phyloP scores from a whole-genome alignment of 1,140 invertebrate genomes.

The Oppia nitens region DNA sequence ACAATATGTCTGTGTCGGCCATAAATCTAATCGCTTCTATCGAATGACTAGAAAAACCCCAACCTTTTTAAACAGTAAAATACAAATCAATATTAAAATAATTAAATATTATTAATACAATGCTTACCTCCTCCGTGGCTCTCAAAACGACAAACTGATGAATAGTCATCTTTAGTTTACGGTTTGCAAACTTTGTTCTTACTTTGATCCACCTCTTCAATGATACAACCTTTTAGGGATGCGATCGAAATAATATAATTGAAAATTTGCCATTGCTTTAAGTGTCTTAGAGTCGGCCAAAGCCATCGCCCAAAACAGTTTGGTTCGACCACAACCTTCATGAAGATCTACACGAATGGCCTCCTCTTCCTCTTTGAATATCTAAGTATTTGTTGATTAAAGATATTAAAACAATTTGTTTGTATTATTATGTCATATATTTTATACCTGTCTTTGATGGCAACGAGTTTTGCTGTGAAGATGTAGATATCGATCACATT shows the following conservation, averaged over 20 bases:
- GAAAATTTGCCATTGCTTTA: slow-evolving; percentile 77
- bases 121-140: slow-evolving; percentile 62
- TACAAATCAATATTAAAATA: neutral
- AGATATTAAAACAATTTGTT: no score
- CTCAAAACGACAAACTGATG: slow-evolving; percentile 72
- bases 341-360: slow-evolving; percentile 71
- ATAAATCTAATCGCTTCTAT: slow-evolving; percentile 85
- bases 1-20: slow-evolving; percentile 73
- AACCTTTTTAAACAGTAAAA: slow-evolving; percentile 33
- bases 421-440: no score
- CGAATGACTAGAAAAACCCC: slow-evolving; percentile 91
- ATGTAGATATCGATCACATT: slow-evolving; percentile 88
- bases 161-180: slow-evolving; percentile 58
- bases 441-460: slow-evolving; percentile 62
- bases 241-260: no score
- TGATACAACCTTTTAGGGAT: slow-evolving; percentile 10
- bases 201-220: slow-evolving; percentile 26
- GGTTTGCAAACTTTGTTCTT: slow-evolving; percentile 33
- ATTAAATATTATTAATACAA: neutral
- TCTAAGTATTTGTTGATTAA: no score
- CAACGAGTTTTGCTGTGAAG: slow-evolving; percentile 66
- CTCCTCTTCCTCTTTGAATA: slow-evolving; percentile 89
- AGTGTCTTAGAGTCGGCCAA: slow-evolving; percentile 78
- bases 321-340: slow-evolving; percentile 84
- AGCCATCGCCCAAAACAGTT: slow-evolving; percentile 83